Evolutionary conservation across 2,888 invertebrate species (phyloP).

Genomic region (Axea sp.): DNA sequence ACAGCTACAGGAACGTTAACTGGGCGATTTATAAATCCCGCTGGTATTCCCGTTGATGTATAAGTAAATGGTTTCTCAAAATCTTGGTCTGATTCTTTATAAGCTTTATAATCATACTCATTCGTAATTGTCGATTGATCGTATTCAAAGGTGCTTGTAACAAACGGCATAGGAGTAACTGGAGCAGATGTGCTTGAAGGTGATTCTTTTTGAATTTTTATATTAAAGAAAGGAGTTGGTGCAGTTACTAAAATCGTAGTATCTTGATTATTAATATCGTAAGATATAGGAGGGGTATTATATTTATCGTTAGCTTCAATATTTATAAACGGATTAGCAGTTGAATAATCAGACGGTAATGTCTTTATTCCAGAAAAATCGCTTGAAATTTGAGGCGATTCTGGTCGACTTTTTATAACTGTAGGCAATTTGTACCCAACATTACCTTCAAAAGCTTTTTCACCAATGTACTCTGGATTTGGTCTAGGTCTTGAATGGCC

Average conservation of each 20-base stretch:
- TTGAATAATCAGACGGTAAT: constrained; percentile 65
- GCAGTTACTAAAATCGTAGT: constrained; percentile 61
- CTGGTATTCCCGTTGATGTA: constrained; percentile 59
- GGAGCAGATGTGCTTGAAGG: constrained; percentile 58
- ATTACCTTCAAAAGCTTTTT: constrained; percentile 72
- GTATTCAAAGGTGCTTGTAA: constrained; percentile 61
- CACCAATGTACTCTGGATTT: constrained; percentile 72
- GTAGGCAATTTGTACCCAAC: constrained; percentile 66
- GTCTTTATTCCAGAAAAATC: constrained; percentile 44
- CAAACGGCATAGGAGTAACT: constrained; percentile 56
- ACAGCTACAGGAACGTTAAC: constrained; percentile 65
- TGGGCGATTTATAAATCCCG: constrained; percentile 69
- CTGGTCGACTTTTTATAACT: no score
- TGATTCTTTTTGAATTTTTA: constrained; percentile 68
- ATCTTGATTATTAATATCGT: neutral
- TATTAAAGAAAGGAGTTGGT: constrained; percentile 66
- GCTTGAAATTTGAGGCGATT: constrained; percentile 48
- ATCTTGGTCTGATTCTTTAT: constrained; percentile 29
- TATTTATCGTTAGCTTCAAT: constrained; percentile 39
- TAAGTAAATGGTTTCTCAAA: constrained; percentile 50
- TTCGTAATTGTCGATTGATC: constrained; percentile 28
- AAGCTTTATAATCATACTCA: constrained; percentile 45
- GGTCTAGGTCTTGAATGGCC: constrained; percentile 64
- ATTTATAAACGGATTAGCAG: constrained; percentile 58
- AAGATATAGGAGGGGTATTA: constrained; percentile 19